Evolutionary conservation across 2,797 vertebrate species (phyloP).

Genomic region (Channa striata): DNA sequence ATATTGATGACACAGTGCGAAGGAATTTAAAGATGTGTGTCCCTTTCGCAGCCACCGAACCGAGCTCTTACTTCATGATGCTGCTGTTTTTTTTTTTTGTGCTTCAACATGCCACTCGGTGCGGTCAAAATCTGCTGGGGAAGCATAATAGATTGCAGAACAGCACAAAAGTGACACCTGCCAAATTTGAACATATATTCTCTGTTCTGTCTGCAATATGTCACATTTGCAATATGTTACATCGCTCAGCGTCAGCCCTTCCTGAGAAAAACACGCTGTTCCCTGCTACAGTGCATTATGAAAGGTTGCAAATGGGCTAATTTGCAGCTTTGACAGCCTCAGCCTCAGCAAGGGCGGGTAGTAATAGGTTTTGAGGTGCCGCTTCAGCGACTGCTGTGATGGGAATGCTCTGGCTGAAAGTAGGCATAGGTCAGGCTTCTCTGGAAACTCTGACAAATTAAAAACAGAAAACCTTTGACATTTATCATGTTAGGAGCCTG

Average conservation of each 20-base stretch:
- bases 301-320: slow-evolving; percentile 83
- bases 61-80: neutral
- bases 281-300: slow-evolving; percentile 76
- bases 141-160: slow-evolving; percentile 57
- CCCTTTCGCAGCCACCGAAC: slow-evolving; percentile 1
- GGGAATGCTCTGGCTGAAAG: slow-evolving; percentile 72
- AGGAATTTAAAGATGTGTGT: slow-evolving; percentile 7
- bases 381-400: slow-evolving; percentile 78
- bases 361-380: slow-evolving; percentile 79
- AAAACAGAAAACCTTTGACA: slow-evolving; percentile 84
- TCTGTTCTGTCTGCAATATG: slow-evolving; percentile 58
- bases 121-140: slow-evolving; percentile 47
- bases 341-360: slow-evolving; percentile 67
- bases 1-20: neutral
- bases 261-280: slow-evolving; percentile 65
- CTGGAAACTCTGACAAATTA: slow-evolving; percentile 84
- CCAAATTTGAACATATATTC: slow-evolving; percentile 64
- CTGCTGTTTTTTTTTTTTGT: slow-evolving; percentile 17
- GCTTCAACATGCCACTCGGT: neutral
- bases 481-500: slow-evolving; percentile 80
- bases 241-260: slow-evolving; percentile 39
- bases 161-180: slow-evolving; percentile 63
- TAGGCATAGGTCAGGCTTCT: slow-evolving; percentile 81
- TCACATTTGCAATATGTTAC: slow-evolving; percentile 63
- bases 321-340: slow-evolving; percentile 80